Percentiles rank a stretch among this genome's conserved stretches.
These are phyloP conservation scores for Macaria liturata DNA, from an alignment of 2,888 invertebrate genomes.

Conservation along the genomic window DNA sequence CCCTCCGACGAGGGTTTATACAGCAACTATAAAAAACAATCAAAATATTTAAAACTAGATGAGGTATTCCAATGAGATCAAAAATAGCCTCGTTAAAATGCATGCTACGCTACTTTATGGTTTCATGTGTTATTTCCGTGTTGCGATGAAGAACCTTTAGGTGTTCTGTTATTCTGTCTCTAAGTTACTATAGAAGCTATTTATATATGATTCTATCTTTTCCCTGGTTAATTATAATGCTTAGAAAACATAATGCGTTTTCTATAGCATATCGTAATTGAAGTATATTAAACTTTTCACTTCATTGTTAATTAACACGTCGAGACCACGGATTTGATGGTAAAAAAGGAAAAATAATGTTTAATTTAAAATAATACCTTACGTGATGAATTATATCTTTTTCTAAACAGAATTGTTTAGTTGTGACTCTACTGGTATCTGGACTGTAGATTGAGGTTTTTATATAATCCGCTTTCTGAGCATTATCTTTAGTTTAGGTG, in stretches of 20 bases:
- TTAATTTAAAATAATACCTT: conserved; percentile 33
- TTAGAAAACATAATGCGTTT: no score
- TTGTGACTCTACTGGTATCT: conserved; percentile 9
- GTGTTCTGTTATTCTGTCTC: neutral
- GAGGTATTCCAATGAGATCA: no score
- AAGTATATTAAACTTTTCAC: conserved; percentile 11
- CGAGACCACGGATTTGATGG: conserved; percentile 3
- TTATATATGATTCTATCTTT: neutral
- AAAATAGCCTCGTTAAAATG: no score
- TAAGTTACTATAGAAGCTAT: conserved; percentile 4
- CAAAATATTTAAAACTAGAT: no score
- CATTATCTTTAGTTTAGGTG: conserved; percentile 17
- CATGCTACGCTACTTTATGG: no score
- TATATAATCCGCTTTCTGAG: conserved; percentile 20
- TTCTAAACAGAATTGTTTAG: conserved; percentile 22
- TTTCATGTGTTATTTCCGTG: no score
- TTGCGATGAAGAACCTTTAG: no score
- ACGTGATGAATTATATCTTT: conserved; percentile 20
- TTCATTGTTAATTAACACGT: conserved; percentile 7
- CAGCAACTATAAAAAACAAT: no score
- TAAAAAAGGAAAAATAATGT: conserved; percentile 5
- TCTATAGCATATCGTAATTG: neutral
- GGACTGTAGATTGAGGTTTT: conserved; percentile 14
- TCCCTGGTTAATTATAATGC: no score
- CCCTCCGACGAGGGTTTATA: conserved; percentile 26